Percentiles rank a stretch among this genome's conserved stretches.
phyloP scores from a whole-genome alignment of 2,113 vertebrate genomes.

The Stercorarius parasiticus region DNA sequence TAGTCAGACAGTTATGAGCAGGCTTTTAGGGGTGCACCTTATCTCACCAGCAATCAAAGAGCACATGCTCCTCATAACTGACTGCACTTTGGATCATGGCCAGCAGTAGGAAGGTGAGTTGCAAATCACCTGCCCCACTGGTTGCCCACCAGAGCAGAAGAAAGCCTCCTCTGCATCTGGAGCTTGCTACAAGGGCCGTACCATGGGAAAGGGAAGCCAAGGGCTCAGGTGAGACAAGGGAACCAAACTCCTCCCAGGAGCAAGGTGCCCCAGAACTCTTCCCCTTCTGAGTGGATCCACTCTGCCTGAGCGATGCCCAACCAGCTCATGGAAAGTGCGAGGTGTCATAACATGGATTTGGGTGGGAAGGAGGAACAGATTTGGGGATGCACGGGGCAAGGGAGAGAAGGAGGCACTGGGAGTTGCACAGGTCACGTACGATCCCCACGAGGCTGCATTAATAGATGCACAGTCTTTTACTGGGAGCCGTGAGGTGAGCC shows the following conservation, averaged over 20 bases:
- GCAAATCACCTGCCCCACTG: neutral
- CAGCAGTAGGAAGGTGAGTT: neutral
- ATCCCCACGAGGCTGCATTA: neutral
- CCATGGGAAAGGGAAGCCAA: neutral
- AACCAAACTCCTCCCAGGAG: neutral
- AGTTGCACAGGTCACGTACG: neutral
- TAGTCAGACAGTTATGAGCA: neutral
- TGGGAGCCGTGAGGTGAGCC: neutral
- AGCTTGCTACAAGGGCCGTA: neutral
- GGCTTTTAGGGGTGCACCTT: neutral
- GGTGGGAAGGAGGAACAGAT: neutral
- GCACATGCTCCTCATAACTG: neutral
- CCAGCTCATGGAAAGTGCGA: neutral
- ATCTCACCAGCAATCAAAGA: neutral
- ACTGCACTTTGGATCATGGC: neutral
- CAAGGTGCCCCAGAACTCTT: neutral
- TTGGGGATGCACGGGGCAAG: neutral
- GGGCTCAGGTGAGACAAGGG: neutral
- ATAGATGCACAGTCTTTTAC: fast-evolving
- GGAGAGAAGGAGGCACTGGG: neutral
- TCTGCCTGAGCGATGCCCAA: neutral
- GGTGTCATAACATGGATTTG: neutral
- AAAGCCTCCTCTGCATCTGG: neutral
- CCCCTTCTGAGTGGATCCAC: neutral
- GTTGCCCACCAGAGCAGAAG: neutral